Percentiles rank a stretch among this genome's conserved stretches.
Conservation (phyloP, 2,113 vertebrate species). For the Myotis lucifugus region DNA sequence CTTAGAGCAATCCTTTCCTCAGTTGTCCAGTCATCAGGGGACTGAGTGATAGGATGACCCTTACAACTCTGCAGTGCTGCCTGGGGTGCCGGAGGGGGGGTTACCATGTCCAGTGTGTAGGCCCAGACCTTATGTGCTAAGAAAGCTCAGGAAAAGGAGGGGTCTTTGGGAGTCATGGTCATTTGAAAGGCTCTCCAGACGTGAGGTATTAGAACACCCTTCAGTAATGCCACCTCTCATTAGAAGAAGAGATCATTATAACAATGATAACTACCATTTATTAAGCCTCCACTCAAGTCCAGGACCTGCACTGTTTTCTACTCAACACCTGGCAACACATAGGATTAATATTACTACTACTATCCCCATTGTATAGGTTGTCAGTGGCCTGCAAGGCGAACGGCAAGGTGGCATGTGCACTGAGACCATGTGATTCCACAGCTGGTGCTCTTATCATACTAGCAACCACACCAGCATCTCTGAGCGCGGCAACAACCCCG, state of each 20-base stretch:
- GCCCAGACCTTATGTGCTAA: background rate
- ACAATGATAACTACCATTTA: background rate
- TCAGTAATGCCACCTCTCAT: background rate
- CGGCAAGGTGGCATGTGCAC: background rate
- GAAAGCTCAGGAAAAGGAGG: background rate
- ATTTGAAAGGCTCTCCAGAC: background rate
- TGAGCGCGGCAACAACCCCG: background rate
- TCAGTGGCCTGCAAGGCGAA: background rate
- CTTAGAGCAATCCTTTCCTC: background rate
- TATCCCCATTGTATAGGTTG: background rate
- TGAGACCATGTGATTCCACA: background rate
- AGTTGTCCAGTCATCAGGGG: background rate
- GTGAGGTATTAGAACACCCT: background rate
- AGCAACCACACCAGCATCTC: background rate
- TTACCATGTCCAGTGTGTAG: background rate
- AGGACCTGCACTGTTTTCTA: background rate
- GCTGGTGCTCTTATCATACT: too few relatives aligned
- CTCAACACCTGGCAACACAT: background rate
- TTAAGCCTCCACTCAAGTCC: background rate
- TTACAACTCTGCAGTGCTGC: background rate
- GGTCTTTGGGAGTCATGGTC: background rate
- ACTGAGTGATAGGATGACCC: background rate
- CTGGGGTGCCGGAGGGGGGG: background rate
- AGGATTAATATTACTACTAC: background rate
- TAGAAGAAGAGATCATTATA: background rate